A percentile compares a stretch with the other conserved stretches of the same genome.
Conservation (phyloP, 2,888 invertebrate genomes). For the Charanyca ferruginea region DNA sequence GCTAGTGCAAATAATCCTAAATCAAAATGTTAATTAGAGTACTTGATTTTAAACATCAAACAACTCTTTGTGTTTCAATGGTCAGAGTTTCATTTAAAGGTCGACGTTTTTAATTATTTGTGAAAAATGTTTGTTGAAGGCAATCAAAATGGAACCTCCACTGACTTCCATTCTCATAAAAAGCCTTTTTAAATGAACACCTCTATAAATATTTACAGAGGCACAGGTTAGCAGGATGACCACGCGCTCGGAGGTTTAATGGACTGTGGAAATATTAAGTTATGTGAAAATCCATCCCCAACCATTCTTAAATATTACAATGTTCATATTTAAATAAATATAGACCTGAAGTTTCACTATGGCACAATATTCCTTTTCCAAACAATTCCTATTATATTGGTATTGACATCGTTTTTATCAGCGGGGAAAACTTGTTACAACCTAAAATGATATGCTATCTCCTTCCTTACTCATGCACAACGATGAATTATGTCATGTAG, state of each 20-base stretch:
- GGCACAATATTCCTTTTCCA: neutral
- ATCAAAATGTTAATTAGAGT: constrained; percentile 7
- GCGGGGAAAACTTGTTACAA: neutral
- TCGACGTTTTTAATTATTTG: constrained; percentile 51
- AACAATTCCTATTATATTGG: neutral
- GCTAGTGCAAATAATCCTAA: neutral
- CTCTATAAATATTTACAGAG: constrained; percentile 72
- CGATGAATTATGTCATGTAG: neutral
- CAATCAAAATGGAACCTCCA: constrained; percentile 61
- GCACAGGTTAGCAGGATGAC: constrained; percentile 62
- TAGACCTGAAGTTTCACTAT: neutral
- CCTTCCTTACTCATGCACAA: neutral
- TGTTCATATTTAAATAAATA: neutral
- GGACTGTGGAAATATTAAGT: constrained; percentile 41
- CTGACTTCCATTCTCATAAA: constrained; percentile 62
- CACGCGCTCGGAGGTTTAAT: constrained; percentile 33
- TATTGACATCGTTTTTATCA: neutral
- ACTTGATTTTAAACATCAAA: constrained; percentile 3
- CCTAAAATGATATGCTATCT: neutral
- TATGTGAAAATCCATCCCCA: neutral
- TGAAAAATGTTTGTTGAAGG: constrained; percentile 45
- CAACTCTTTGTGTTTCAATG: constrained; percentile 18
- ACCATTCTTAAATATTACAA: neutral
- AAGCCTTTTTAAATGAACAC: constrained; percentile 66
- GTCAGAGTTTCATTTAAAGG: constrained; percentile 16